These are phyloP conservation scores for Bombyx mori DNA, from an alignment of 1,140 invertebrate species.

Conservation along the genomic window DNA sequence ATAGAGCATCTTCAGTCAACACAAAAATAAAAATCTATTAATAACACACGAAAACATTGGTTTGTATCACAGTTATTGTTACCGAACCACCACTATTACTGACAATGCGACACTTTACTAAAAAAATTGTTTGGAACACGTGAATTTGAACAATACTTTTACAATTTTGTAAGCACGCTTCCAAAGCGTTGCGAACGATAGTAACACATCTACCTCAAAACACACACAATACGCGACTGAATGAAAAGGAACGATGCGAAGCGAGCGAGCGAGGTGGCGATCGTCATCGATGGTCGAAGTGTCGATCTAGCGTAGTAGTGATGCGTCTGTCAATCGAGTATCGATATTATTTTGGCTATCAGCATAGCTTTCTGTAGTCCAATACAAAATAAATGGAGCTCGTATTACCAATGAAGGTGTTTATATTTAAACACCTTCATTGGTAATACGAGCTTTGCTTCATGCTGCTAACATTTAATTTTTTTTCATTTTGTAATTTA, in stretches of 20 bases:
- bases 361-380: no score
- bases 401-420: no score
- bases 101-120: slow-evolving; percentile 10
- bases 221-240: slow-evolving; percentile 27
- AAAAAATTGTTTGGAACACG: slow-evolving; percentile 13
- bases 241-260: slow-evolving; percentile 22
- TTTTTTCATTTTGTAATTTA: no score
- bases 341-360: no score
- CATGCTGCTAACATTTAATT: no score
- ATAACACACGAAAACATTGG: slow-evolving; percentile 15
- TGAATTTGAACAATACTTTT: slow-evolving; percentile 8
- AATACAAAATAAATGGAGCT: no score
- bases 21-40: slow-evolving; percentile 29
- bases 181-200: slow-evolving; percentile 5
- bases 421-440: no score
- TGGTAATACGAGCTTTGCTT: no score
- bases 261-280: slow-evolving; percentile 29
- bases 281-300: no score
- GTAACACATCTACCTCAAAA: slow-evolving; percentile 12
- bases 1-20: slow-evolving; percentile 28
- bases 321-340: background rate
- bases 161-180: slow-evolving; percentile 32
- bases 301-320: no score
- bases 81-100: slow-evolving; percentile 8
- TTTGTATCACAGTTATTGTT: slow-evolving; percentile 22